Evolutionary conservation across 1,140 invertebrate species (phyloP).

Genomic region (Rhopalosiphum padi): DNA sequence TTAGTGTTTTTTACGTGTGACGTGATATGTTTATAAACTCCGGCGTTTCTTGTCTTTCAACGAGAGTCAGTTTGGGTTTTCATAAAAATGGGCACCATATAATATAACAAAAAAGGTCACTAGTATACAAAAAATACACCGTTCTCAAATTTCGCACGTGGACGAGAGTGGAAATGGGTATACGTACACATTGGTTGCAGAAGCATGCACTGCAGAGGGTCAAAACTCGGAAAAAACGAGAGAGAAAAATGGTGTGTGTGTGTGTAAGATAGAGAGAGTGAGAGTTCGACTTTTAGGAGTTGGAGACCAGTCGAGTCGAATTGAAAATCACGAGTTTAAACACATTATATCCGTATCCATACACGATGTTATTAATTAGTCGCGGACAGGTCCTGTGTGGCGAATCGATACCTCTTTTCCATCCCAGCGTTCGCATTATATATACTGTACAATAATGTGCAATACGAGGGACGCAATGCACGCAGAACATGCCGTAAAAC

Average conservation of each 20-base stretch:
- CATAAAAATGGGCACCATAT: not conserved
- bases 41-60: not conserved
- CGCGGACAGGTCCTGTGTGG: conserved; percentile 4
- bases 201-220: not conserved
- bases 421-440: not conserved
- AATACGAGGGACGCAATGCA: not conserved
- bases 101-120: not conserved
- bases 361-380: conserved; percentile 28
- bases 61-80: not conserved
- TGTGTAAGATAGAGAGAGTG: not conserved
- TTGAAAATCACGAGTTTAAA: conserved; percentile 26
- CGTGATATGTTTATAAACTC: not conserved
- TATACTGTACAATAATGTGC: not conserved
- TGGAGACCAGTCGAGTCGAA: not conserved
- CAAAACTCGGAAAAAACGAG: not conserved
- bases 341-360: not conserved
- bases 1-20: not conserved
- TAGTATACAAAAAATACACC: not conserved
- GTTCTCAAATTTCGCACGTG: not conserved
- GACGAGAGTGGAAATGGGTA: not conserved
- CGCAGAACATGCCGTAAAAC: not conserved
- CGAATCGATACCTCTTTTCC: conserved; percentile 17
- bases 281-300: not conserved
- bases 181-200: not conserved
- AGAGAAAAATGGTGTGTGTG: not conserved